phyloP scores from a whole-genome alignment of 2,888 invertebrate species.

The Uloborus plumipes region DNA sequence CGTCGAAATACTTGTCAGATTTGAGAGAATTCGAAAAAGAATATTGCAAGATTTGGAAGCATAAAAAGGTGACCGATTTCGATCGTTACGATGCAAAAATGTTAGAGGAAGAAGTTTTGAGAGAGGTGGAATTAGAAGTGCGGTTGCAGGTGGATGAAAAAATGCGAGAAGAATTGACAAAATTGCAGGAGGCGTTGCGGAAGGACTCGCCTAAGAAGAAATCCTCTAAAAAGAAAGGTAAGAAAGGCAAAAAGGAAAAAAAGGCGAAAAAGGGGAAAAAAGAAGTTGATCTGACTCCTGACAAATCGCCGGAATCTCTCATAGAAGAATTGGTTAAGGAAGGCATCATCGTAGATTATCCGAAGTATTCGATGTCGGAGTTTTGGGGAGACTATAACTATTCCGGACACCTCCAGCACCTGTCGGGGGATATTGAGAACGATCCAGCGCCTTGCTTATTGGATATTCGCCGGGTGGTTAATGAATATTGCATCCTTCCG shows the following conservation, averaged over 20 bases:
- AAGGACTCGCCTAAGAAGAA: slow-evolving; percentile 34
- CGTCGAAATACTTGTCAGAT: slow-evolving; percentile 25
- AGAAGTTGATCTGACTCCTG: slow-evolving; percentile 44
- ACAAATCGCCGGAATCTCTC: slow-evolving; percentile 83
- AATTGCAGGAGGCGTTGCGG: slow-evolving; percentile 6
- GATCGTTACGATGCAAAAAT: slow-evolving; percentile 25
- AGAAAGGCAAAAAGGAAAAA: slow-evolving; percentile 6
- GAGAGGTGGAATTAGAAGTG: slow-evolving; percentile 16
- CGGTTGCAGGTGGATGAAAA: slow-evolving; percentile 43
- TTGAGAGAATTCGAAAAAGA: slow-evolving; percentile 20
- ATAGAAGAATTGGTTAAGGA: slow-evolving; percentile 92
- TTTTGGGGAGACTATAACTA: slow-evolving; percentile 81
- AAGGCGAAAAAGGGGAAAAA: slow-evolving; percentile 20
- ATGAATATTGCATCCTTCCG: slow-evolving; percentile 90
- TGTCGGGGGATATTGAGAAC: neutral
- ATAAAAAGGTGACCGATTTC: slow-evolving; percentile 1
- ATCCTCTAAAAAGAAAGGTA: slow-evolving; percentile 3
- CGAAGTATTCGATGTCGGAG: slow-evolving; percentile 78
- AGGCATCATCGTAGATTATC: slow-evolving; percentile 88
- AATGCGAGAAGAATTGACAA: slow-evolving; percentile 28
- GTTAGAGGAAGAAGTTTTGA: slow-evolving; percentile 15
- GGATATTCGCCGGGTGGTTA: slow-evolving; percentile 86
- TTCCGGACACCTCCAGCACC: slow-evolving; percentile 71
- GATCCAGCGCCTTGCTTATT: slow-evolving; percentile 79
- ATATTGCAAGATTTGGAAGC: slow-evolving; percentile 22